Evolutionary conservation across 92 coral and sea anemone species (phyloP), one percentile per base, ranked within the genome.

Genomic region (Parazoanthus swiftii): DNA sequence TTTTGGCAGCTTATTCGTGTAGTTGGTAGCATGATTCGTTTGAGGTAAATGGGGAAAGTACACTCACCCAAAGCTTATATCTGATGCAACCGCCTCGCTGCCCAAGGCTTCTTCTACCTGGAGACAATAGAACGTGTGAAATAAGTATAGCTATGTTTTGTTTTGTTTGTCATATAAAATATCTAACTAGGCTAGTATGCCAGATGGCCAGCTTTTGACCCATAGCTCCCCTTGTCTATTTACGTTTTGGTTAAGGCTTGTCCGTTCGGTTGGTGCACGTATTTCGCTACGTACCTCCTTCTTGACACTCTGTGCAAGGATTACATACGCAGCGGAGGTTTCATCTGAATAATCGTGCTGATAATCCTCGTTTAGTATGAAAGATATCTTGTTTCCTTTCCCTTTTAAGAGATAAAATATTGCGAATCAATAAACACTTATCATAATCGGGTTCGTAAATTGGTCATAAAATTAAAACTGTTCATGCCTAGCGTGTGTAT

Each of bases 21-120:
- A 0, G 15, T 75, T 25, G 18, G 23, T 75, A 18, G 2, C 21
- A 38, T 37, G 3, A 29, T 37, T 38, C 51, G 11, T 3, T 75
- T 75, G 46, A 36, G n/a, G 48, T 18, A 38, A 38, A 74, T 74
- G 8, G 8, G 20, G 20, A 74, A 74, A 14, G 78, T 35, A 78
- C 72, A 88, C 93, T 88, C 73, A 94, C 96, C 92, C 88, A 85
- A 94, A 94, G 10, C 81, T 76, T 14, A 94, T 92, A 68, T 94
- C 90, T 0, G 96, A 94, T 7, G 92, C 96, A 23, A 85, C 86
- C 9, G 96, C 90, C 13, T 89, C 74, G 65, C 89, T 85, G 48
- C 96, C 96, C 39, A 96, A 88, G 7, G 94, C 98, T 74, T 77
- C 90, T 86, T 96, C 98, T 29, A 96, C 98, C 98, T 95, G 70